Base-by-base conservation (phyloP, 2,797 vertebrate genomes). In the Sebastes oblongus region DNA sequence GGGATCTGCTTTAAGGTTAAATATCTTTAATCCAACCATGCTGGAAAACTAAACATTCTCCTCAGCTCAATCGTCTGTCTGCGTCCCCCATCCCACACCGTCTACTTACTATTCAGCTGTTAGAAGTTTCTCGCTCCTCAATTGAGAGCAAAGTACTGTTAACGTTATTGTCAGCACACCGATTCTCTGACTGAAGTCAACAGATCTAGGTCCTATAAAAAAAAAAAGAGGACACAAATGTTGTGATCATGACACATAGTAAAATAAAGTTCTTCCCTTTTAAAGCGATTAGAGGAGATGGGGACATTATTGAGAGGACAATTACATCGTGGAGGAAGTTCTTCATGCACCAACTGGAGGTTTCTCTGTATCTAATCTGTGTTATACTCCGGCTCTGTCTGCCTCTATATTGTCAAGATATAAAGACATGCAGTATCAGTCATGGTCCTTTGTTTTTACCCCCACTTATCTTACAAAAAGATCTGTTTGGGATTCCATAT, bases 21-120 rank as follows among this genome's bases (percentile, higher is more conserved):
- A 88, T 88, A 86, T 89, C 77, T 93, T 92, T 89, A 87, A 93
- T 93, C 88, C 81, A 91, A 88, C 85, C 78, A 82, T 84, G 66
- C 80, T 89, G 72, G 73, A 91, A 92, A 93, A 87, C 83, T 73
- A 91, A 94, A 93, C 83, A 91, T 90, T 88, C 68, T 88, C 54
- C 84, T 61, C 56, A 42, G 88, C 84, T 89, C 89, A 88, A 86
- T 86, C 58, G 55, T 84, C 72, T 86, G 42, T 85, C 72, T 79
- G 52, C 24, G n/a, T 62, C 56, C 66, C 61, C 18, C 11, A 25
- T 30, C 61, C 3, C 14, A 32, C 14, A 69, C 32, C 16, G 13
- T 27, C 32, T 69, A 27, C 52, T 62, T 59, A 13, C 20, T 62
- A 18, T 67, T 32, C 22, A 52, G 8, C 36, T 65, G 22, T 75